Conservation (phyloP, 2,113 vertebrate genomes). For the Callopanchax toddi region DNA sequence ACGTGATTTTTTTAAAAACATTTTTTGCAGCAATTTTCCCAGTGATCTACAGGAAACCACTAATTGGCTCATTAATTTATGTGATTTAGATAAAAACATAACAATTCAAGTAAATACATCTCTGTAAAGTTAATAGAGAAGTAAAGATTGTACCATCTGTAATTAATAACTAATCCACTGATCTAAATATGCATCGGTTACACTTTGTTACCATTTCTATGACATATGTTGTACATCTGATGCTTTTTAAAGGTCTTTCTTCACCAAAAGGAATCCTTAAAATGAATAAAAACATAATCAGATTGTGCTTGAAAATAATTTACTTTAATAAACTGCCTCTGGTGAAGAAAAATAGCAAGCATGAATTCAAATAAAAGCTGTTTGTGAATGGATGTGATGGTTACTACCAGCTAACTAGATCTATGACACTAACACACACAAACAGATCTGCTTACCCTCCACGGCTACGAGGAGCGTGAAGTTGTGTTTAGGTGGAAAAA, state of each 20-base stretch:
- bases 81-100: no score
- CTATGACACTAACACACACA: conserved; percentile 47
- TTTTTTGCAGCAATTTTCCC: no score
- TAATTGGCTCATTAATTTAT: no score
- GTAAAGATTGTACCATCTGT: no score
- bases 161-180: no score
- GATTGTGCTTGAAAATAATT: neutral
- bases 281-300: no score
- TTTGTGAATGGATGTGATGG: neutral
- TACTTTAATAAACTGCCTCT: neutral
- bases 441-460: conserved; percentile 74
- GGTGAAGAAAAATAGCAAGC: conserved; percentile 53
- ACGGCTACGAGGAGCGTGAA: conserved; percentile 58
- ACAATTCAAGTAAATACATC: no score
- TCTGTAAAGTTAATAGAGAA: no score
- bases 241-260: conserved; percentile 14
- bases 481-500: conserved; percentile 10
- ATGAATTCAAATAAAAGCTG: neutral
- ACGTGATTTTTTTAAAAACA: conserved; percentile 2
- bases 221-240: neutral
- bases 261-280: conserved; percentile 36
- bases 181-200: no score
- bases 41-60: no score
- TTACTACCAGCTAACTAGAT: conserved; percentile 33
- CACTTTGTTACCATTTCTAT: no score